Percentiles rank a stretch among this genome's conserved stretches.
These are phyloP conservation scores for Periplaneta americana DNA, from an alignment of 1,140 invertebrate species.

Conservation along the genomic window DNA sequence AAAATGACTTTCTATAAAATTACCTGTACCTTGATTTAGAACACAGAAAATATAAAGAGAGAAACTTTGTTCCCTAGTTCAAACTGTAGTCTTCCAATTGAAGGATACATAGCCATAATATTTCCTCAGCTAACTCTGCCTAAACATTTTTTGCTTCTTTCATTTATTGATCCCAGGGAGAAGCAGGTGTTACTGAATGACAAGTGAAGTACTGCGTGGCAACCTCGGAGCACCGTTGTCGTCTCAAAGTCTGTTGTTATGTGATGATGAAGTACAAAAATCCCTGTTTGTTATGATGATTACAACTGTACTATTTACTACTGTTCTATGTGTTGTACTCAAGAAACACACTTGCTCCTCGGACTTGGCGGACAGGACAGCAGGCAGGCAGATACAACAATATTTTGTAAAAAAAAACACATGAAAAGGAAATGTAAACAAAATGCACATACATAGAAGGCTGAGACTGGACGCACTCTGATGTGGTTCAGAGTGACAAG, in stretches of 20 bases:
- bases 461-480: not conserved
- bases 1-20: too few species aligned
- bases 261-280: slow-evolving; percentile 20
- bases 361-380: not conserved
- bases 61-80: not conserved
- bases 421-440: slow-evolving; percentile 5
- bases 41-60: too few species aligned
- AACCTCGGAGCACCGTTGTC: not conserved
- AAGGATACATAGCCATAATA: not conserved
- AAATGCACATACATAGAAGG: slow-evolving; percentile 2
- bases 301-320: slow-evolving; percentile 9
- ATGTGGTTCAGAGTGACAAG: not conserved
- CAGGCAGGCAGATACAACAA: slow-evolving; percentile 6
- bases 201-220: not conserved
- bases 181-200: not conserved
- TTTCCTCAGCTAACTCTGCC: not conserved
- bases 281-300: not conserved
- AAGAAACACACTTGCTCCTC: not conserved
- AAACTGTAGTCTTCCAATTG: not conserved
- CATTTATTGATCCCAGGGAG: not conserved
- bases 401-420: slow-evolving; percentile 12
- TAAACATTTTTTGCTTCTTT: not conserved
- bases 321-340: slow-evolving; percentile 14
- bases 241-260: slow-evolving; percentile 18
- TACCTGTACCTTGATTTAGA: too few species aligned